phyloP scores from a whole-genome alignment of 2,113 vertebrate species.

The Empidonax traillii region DNA sequence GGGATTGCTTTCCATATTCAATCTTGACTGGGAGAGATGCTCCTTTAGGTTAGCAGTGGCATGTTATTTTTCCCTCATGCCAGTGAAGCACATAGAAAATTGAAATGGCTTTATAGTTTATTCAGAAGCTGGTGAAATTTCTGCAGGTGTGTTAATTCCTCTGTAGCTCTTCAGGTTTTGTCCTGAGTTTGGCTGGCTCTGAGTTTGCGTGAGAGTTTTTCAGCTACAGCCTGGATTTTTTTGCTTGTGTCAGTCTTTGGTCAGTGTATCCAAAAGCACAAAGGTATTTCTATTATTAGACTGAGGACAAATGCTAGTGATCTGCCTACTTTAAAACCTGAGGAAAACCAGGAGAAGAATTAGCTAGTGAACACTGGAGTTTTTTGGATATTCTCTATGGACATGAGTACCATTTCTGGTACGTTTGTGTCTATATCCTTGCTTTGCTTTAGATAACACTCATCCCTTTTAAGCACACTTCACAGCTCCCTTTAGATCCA shows the following conservation, averaged over 20 bases:
- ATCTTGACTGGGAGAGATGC: neutral
- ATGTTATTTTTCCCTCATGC: neutral
- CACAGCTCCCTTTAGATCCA: neutral
- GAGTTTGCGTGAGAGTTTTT: neutral
- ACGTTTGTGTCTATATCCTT: neutral
- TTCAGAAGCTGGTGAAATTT: neutral
- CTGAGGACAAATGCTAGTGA: neutral
- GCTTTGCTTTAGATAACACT: neutral
- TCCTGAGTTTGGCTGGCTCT: neutral
- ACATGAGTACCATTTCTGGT: neutral
- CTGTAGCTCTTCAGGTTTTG: neutral
- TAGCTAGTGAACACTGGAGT: neutral
- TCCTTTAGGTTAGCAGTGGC: neutral
- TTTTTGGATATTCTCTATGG: neutral
- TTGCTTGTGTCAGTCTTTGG: neutral
- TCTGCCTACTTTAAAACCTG: neutral
- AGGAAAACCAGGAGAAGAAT: neutral
- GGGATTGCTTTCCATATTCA: neutral
- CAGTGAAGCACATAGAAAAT: neutral
- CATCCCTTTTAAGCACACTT: neutral
- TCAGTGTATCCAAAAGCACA: neutral
- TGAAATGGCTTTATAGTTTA: neutral
- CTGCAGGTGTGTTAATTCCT: neutral
- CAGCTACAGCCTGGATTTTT: neutral
- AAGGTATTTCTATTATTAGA: neutral